Evolutionary conservation across 2,113 vertebrate species (phyloP).

Genomic region (Chloebia gouldiae): DNA sequence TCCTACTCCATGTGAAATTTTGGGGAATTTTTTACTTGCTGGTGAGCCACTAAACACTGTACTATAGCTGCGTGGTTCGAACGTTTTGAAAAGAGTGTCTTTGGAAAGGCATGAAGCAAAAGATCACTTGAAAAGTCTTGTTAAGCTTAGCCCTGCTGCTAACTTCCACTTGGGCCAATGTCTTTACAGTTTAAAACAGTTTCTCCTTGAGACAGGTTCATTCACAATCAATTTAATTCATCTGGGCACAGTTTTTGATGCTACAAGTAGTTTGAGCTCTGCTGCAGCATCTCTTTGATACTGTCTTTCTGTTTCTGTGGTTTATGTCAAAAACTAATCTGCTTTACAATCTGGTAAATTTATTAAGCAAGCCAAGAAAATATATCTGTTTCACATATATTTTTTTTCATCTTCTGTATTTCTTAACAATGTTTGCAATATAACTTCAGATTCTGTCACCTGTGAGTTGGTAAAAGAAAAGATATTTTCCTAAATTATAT

Average conservation of each 20-base stretch:
- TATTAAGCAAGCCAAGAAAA: neutral
- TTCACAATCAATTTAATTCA: neutral
- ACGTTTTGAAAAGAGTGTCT: neutral
- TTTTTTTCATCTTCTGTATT: neutral
- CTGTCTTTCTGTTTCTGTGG: neutral
- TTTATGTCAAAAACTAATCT: neutral
- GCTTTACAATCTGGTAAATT: neutral
- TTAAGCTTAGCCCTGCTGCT: neutral
- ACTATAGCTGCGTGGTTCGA: neutral
- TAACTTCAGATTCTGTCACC: neutral
- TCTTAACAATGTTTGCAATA: neutral
- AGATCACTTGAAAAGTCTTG: neutral
- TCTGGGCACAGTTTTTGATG: neutral
- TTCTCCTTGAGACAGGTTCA: neutral
- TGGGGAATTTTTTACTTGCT: neutral
- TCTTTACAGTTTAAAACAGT: neutral
- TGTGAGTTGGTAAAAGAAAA: neutral
- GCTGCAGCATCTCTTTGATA: neutral
- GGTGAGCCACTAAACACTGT: neutral
- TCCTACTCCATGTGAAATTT: accelerated
- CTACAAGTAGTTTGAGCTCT: neutral
- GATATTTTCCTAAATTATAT: neutral
- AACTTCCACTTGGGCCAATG: neutral
- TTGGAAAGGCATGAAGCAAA: neutral
- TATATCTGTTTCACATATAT: neutral